Conservation (phyloP, 2,113 vertebrate species). For the Plestiodon gilberti region DNA sequence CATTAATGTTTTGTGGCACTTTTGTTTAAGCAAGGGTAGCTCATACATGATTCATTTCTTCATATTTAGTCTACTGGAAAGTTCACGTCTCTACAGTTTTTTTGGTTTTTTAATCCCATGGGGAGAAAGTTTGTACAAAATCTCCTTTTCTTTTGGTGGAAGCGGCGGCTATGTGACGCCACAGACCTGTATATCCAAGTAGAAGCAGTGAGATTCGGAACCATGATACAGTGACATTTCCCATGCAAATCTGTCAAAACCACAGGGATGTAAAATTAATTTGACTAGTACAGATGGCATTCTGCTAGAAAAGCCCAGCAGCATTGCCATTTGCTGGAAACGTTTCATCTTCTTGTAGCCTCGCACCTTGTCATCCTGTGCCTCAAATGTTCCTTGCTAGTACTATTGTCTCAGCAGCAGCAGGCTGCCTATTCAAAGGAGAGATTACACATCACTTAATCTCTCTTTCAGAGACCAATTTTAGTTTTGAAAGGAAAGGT, state of each 20-base stretch:
- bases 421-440: neutral
- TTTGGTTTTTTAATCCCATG: neutral
- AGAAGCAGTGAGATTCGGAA: neutral
- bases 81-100: slow-evolving; percentile 35
- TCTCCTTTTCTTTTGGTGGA: neutral
- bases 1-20: slow-evolving; percentile 42
- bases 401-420: neutral
- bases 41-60: neutral
- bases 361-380: neutral
- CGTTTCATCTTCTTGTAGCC: neutral
- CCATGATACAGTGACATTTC: slow-evolving; percentile 1
- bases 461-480: neutral
- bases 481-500: slow-evolving; percentile 15
- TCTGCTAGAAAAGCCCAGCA: slow-evolving; percentile 17
- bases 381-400: slow-evolving; percentile 10
- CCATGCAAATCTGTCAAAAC: slow-evolving; percentile 36
- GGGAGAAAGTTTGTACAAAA: slow-evolving; percentile 20
- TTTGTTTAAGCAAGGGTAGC: neutral
- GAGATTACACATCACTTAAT: slow-evolving; percentile 12
- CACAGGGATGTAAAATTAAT: slow-evolving; percentile 28
- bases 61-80: slow-evolving; percentile 7
- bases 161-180: slow-evolving; percentile 45
- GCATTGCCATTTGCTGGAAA: slow-evolving; percentile 26
- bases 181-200: neutral
- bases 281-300: slow-evolving; percentile 24